These are phyloP conservation scores for Drosophila tsacasi DNA, from an alignment of 1,140 invertebrate species.

Conservation along the genomic window DNA sequence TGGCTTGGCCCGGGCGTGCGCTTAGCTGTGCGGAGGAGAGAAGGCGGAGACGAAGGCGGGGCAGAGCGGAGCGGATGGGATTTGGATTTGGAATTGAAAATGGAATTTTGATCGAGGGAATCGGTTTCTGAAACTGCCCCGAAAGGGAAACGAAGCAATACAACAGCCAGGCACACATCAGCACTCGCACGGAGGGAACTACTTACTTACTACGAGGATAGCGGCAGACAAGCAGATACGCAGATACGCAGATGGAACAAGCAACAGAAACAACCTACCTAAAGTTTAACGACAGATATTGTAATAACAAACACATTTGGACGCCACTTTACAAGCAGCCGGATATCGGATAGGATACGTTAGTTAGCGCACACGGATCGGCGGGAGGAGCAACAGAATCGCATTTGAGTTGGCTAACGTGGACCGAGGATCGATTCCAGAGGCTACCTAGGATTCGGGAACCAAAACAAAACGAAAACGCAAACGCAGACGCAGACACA, in stretches of 20 bases:
- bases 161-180: constrained; percentile 12
- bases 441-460: constrained; percentile 10
- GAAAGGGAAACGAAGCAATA: constrained; percentile 49
- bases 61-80: constrained; percentile 1
- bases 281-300: constrained; percentile 63
- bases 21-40: constrained; percentile 3
- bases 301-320: constrained; percentile 53
- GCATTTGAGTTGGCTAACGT: constrained; percentile 39
- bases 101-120: constrained; percentile 4
- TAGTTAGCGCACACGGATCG: constrained; percentile 27
- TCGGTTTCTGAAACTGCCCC: constrained; percentile 39
- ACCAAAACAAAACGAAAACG: constrained; percentile 9
- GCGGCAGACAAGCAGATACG: constrained; percentile 6
- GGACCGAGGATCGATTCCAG: constrained; percentile 26
- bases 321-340: constrained; percentile 50
- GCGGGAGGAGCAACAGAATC: not conserved
- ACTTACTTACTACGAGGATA: constrained; percentile 29
- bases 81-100: constrained; percentile 1
- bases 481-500: constrained; percentile 21
- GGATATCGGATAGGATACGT: constrained; percentile 15
- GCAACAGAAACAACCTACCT: constrained; percentile 73
- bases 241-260: constrained; percentile 35
- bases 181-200: constrained; percentile 44
- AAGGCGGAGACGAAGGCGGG: constrained; percentile 2
- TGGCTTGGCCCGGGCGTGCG: constrained; percentile 16